Evolutionary conservation across 1,140 invertebrate species (phyloP), one percentile per base, ranked within the genome.

Genomic region (Augochlora pura): DNA sequence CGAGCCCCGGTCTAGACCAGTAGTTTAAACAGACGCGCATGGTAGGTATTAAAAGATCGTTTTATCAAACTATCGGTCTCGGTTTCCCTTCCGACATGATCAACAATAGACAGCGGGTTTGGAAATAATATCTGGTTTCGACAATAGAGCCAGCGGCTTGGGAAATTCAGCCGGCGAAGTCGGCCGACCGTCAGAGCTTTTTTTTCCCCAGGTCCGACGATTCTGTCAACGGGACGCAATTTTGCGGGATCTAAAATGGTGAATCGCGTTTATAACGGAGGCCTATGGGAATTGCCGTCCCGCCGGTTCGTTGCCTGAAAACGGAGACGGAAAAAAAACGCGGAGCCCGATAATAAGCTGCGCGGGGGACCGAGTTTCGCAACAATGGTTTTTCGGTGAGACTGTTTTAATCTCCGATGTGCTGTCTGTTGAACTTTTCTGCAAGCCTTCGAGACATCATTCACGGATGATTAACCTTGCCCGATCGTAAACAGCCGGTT

Each of bases 381-480:
- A 46, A 79, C 70, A 79, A 79, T 65, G 77, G 69, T 73, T 73
- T 59, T 65, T 66, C 63, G 16, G 62, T 66, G 77, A 79, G 77
- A 72, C 77, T 66, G 23, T 79, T 79, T 79, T 72, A 79, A 79
- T 79, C 77, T 73, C 62, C 70, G 70, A 72, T 66, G 9, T 12
- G 32, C 59, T 39, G 23, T 32, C 25, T 32, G 32, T 0, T 32
- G 12, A 78, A 46, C 62, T 78, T 78, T 73, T 46, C 4, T 57
- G 12, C 49, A 2, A 18, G 4, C 21, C 54, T 23, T 18, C 39
- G 32, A 60, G 59, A 1, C 27, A 10, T 4, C 38, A 65, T 62
- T 10, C 23, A 8, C 10, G 25, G 14, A 5, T 65, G 38, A 52
- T 78, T 78, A 63, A 65, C 3, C 49, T 32, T 18, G 38, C 21